Conservation (phyloP, 2,888 invertebrate genomes). For the Eilema sororculum region DNA sequence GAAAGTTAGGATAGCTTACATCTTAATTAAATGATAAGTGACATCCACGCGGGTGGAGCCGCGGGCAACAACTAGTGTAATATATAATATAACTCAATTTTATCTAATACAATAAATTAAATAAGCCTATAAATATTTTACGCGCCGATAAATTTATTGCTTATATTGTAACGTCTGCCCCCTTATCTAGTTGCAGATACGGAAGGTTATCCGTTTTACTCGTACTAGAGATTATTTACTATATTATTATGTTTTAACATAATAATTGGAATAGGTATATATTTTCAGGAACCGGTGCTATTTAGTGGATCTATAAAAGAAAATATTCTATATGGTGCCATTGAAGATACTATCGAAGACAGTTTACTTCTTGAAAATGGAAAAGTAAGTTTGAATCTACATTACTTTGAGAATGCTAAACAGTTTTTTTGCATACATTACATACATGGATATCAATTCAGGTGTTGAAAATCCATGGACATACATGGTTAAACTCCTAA, state of each 20-base stretch:
- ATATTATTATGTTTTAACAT: background rate
- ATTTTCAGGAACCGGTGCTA: conserved; percentile 93
- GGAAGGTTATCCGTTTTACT: background rate
- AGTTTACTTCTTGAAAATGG: conserved; percentile 18
- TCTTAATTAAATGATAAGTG: too few species aligned
- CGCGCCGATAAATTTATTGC: background rate
- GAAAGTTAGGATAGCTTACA: too few species aligned
- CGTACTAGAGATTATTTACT: background rate
- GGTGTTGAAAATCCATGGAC: too few species aligned
- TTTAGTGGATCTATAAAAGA: conserved; percentile 96
- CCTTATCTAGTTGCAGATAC: background rate
- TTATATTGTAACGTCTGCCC: background rate
- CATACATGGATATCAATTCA: too few species aligned
- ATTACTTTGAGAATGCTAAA: background rate
- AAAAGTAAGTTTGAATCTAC: conserved; percentile 27
- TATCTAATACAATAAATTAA: background rate
- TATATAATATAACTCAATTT: too few species aligned
- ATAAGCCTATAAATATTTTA: background rate
- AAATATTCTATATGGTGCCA: conserved; percentile 95
- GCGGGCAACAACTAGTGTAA: too few species aligned
- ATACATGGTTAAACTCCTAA: too few species aligned
- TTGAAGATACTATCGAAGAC: conserved; percentile 58
- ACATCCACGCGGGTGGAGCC: too few species aligned
- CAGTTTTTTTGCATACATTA: too few species aligned
- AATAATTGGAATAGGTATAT: background rate